Percentiles rank a stretch among this genome's conserved stretches.
phyloP scores from a whole-genome alignment of 2,113 vertebrate genomes.

The Tragulus kanchil region DNA sequence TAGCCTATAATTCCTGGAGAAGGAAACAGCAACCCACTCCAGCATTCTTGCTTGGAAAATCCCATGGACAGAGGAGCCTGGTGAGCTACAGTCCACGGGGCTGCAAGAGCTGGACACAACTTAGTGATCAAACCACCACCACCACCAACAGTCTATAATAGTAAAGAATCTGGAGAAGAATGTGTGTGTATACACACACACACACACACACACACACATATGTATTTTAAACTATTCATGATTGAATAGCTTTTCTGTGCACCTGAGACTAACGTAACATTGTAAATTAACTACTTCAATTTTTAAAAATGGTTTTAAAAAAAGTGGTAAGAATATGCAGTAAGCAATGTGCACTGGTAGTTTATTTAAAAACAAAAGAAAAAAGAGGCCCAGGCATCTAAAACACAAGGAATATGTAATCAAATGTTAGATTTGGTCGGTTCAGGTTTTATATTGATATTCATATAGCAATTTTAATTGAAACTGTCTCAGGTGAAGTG shows the following conservation, averaged over 20 bases:
- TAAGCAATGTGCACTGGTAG: background rate
- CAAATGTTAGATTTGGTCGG: background rate
- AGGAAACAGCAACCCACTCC: background rate
- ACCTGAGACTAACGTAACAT: background rate
- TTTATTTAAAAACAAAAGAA: background rate
- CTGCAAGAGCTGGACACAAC: background rate
- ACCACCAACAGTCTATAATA: background rate
- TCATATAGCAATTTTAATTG: background rate
- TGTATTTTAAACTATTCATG: background rate
- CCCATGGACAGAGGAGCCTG: background rate
- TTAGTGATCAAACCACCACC: background rate
- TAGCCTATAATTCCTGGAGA: background rate
- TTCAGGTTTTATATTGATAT: background rate
- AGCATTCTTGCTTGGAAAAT: background rate
- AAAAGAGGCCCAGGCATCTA: background rate
- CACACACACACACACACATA: background rate
- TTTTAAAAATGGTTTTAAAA: background rate
- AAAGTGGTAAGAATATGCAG: background rate
- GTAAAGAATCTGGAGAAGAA: background rate
- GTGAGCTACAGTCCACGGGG: background rate
- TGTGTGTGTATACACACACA: background rate
- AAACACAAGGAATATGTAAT: constrained; percentile 17
- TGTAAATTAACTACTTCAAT: background rate
- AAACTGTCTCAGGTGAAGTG: background rate
- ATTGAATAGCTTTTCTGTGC: background rate